Evolutionary conservation across 2,888 invertebrate species (phyloP), one percentile per base, ranked within the genome.

Genomic region (Volucella zonaria): DNA sequence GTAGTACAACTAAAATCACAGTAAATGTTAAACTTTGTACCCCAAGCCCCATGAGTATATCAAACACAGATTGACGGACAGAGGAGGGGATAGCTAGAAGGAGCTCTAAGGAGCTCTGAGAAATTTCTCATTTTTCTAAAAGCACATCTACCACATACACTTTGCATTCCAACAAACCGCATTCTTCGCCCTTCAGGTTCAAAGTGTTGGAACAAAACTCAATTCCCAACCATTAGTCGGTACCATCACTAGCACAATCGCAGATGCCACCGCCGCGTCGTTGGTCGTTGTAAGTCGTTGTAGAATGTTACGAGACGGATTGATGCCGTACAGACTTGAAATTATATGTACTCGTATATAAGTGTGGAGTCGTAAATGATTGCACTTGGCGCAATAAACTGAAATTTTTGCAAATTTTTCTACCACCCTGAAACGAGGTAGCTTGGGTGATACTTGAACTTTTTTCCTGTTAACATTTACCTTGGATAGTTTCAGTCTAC

Each of bases 101-200:
- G 2, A 61, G 42, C 42, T 56, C 68, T 23, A n/a, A n/a, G n/a
- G n/a, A n/a, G n/a, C n/a, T n/a, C n/a, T 70, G 74, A 14, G 45
- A 79, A 61, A 70, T 74, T 79, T 78, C 59, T 82, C 74, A 82
- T 78, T 78, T 82, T 78, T 79, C 74, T 82, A 78, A 82, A 79
- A 82, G 82, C 78, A 82, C 45, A 58, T 49, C 59, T n/a, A 62
- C 68, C 56, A 14, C 58, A 66, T 43, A 68, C 76, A 71, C 67
- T 62, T 71, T 67, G 54, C 15, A 12, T 15, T 38, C 43, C 71
- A 10, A 77, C 71, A 51, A 43, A 52, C 58, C 52, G 15, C 58
- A 59, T 11, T 56, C 23, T 49, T 12, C 38, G 14, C 23, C 38
- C 45, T 54, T 70, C 62, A 40, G 31, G 42, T 45, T 54, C 47